Conservation (phyloP, 2,797 vertebrate genomes). For the Philypnodon macrostomus region DNA sequence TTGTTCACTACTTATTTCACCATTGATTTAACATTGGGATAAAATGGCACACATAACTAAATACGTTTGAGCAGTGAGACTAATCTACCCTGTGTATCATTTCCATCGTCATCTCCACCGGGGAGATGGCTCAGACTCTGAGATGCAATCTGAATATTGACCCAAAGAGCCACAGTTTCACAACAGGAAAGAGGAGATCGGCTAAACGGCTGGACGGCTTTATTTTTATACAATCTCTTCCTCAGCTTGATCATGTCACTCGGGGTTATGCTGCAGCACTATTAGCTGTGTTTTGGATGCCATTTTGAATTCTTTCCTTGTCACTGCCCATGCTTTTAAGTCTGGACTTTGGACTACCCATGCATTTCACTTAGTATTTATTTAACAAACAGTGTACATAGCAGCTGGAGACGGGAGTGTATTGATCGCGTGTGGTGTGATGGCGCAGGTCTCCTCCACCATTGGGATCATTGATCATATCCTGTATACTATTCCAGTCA, state of each 20-base stretch:
- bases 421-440: conserved; percentile 54
- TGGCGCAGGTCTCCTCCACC: conserved; percentile 33
- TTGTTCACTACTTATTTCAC: too few relatives aligned
- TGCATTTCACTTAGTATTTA: conserved; percentile 54
- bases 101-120: conserved; percentile 14
- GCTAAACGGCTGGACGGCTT: conserved; percentile 5
- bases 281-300: neutral
- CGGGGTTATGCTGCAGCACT: conserved; percentile 24
- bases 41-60: too few relatives aligned
- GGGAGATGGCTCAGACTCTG: conserved; percentile 27
- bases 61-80: too few relatives aligned
- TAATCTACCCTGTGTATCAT: too few relatives aligned
- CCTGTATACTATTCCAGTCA: conserved; percentile 22
- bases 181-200: conserved; percentile 8
- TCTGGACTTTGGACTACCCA: conserved; percentile 21
- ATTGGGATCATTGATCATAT: conserved; percentile 34
- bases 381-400: conserved; percentile 47
- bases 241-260: conserved; percentile 25
- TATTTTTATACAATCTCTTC: conserved; percentile 25
- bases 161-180: conserved; percentile 26
- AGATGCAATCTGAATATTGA: conserved; percentile 42
- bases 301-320: conserved; percentile 3
- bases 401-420: conserved; percentile 45
- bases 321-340: conserved; percentile 16
- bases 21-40: too few relatives aligned